Percentiles rank a stretch among this genome's conserved stretches.
These are phyloP conservation scores for Sitophilus oryzae DNA, from an alignment of 1,140 invertebrate genomes.

Conservation along the genomic window DNA sequence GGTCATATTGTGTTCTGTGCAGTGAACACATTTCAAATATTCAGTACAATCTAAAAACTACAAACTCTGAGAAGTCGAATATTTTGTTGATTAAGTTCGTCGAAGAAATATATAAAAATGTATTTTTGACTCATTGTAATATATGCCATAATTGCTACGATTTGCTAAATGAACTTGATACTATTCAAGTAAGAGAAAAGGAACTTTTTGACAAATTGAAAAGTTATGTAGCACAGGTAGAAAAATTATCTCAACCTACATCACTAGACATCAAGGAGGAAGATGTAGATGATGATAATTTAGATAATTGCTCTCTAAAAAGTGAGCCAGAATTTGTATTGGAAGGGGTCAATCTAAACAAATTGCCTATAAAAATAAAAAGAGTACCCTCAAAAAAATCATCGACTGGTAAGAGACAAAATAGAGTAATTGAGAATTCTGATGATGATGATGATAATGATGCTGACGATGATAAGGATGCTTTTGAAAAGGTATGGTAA, in stretches of 20 bases:
- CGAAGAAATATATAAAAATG: constrained; percentile 17
- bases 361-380: constrained; percentile 16
- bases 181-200: constrained; percentile 21
- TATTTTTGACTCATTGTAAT: constrained; percentile 19
- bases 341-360: constrained; percentile 10
- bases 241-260: constrained; percentile 6
- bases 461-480: background rate
- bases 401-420: background rate
- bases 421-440: background rate
- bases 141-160: constrained; percentile 23
- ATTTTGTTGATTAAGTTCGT: constrained; percentile 12
- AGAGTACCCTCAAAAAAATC: constrained; percentile 2
- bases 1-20: constrained; percentile 13
- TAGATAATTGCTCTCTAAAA: background rate
- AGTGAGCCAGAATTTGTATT: background rate
- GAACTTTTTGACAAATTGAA: constrained; percentile 13
- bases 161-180: constrained; percentile 28
- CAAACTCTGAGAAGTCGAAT: constrained; percentile 13
- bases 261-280: background rate
- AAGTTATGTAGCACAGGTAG: constrained; percentile 8
- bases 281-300: background rate
- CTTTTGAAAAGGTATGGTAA: background rate
- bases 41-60: constrained; percentile 17
- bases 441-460: background rate
- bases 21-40: constrained; percentile 11